A percentile compares a stretch with the other conserved stretches of the same genome.
Conservation (phyloP, 2,888 invertebrate species). For the Craniophora ligustri region DNA sequence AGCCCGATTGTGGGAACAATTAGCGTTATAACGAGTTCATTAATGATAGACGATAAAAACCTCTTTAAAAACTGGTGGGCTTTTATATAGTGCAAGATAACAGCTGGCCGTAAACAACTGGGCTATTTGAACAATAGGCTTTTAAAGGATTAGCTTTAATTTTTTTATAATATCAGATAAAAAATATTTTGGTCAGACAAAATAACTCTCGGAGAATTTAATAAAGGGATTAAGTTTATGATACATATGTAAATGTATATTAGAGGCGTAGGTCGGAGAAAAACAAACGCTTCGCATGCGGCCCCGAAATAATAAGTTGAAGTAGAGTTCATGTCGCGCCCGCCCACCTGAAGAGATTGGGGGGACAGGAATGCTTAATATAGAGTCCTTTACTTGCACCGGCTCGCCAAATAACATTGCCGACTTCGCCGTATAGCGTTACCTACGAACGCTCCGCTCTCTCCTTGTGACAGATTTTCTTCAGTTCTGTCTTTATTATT, state of each 20-base stretch:
- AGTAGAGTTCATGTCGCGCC: constrained; percentile 80
- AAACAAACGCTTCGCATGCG: constrained; percentile 81
- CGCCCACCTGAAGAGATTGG: constrained; percentile 85
- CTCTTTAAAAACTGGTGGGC: constrained; percentile 52
- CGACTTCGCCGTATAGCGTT: constrained; percentile 72
- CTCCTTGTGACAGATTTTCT: constrained; percentile 61
- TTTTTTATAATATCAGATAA: constrained; percentile 45
- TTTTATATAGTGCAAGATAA: constrained; percentile 59
- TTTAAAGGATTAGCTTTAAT: constrained; percentile 39
- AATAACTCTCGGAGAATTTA: constrained; percentile 70
- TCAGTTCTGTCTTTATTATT: constrained; percentile 50
- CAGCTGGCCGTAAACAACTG: constrained; percentile 43
- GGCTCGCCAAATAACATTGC: constrained; percentile 84
- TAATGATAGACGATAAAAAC: constrained; percentile 64
- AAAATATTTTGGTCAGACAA: constrained; percentile 61
- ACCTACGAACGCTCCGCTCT: constrained; percentile 62
- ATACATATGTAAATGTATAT: constrained; percentile 75
- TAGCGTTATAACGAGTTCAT: constrained; percentile 84
- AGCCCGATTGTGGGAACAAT: constrained; percentile 82
- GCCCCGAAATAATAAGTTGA: constrained; percentile 85
- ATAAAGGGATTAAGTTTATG: constrained; percentile 79
- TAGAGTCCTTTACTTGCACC: constrained; percentile 86
- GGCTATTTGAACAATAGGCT: constrained; percentile 34
- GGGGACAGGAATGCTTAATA: constrained; percentile 87
- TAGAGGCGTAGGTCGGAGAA: constrained; percentile 74